These are phyloP conservation scores for Torymus tubicola DNA, from an alignment of 2,888 invertebrate species.

Conservation along the genomic window DNA sequence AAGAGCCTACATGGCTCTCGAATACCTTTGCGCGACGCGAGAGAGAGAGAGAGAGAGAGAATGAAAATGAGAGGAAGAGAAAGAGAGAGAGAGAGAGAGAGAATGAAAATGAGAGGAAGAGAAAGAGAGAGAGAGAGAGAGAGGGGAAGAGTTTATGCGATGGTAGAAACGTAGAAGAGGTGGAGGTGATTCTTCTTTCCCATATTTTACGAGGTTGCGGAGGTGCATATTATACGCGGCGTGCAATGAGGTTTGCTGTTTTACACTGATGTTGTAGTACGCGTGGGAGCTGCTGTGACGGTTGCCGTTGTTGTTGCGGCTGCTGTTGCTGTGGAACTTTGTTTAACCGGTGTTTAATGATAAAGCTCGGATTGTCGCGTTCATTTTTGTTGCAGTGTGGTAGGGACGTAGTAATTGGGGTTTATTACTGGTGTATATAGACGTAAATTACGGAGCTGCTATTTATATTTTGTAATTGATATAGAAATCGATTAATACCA, in stretches of 20 bases:
- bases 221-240: background rate
- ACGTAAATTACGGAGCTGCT: too few relatives aligned
- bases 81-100: too few relatives aligned
- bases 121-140: slow-evolving; percentile 6
- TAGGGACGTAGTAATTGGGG: too few relatives aligned
- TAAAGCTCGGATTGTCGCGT: too few relatives aligned
- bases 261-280: background rate
- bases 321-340: background rate
- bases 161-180: background rate
- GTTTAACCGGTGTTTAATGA: slow-evolving; percentile 29
- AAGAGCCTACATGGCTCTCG: slow-evolving; percentile 72
- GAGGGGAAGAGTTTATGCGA: background rate
- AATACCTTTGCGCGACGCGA: slow-evolving; percentile 67
- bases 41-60: slow-evolving; percentile 26
- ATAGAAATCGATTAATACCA: too few relatives aligned
- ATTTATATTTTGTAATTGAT: too few relatives aligned
- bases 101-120: too few relatives aligned
- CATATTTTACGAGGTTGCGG: too few relatives aligned
- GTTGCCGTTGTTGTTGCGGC: too few relatives aligned
- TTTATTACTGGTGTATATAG: too few relatives aligned
- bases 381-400: too few relatives aligned
- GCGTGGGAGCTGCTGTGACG: background rate
- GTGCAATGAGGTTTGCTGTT: slow-evolving; percentile 17
- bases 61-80: slow-evolving; percentile 30
- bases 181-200: too few relatives aligned